Conservation (phyloP, 2,888 invertebrate genomes). For the Luperina nickerlii region DNA sequence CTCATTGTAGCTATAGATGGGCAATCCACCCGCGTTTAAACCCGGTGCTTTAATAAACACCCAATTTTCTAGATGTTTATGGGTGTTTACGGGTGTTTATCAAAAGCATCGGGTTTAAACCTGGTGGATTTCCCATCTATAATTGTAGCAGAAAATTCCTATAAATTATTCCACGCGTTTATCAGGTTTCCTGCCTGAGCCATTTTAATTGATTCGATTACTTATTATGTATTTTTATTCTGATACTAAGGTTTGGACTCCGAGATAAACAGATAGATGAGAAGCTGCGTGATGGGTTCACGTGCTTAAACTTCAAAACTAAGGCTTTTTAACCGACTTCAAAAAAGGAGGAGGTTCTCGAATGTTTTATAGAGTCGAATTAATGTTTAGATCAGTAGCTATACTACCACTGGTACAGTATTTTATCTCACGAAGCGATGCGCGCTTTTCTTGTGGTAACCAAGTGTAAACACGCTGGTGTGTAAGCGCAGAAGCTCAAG, state of each 20-base stretch:
- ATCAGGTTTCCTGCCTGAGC: constrained; percentile 55
- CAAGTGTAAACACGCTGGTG: no score
- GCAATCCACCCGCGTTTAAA: no score
- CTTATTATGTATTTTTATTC: constrained; percentile 30
- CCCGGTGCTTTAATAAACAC: no score
- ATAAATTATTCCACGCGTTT: constrained; percentile 46
- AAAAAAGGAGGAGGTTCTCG: no score
- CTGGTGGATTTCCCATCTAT: no score
- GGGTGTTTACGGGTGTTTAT: no score
- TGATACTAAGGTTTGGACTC: constrained; percentile 27
- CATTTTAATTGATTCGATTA: constrained; percentile 37
- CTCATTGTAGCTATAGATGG: no score
- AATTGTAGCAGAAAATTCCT: constrained; percentile 38
- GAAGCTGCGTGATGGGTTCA: neutral
- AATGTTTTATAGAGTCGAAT: neutral
- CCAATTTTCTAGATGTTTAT: no score
- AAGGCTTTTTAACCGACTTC: neutral
- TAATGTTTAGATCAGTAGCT: neutral
- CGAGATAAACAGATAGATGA: constrained; percentile 15
- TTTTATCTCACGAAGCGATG: neutral
- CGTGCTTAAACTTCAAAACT: neutral
- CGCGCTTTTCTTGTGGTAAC: neutral
- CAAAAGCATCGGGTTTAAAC: no score
- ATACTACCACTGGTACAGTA: neutral
- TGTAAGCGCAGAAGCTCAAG: neutral